Percentiles rank a stretch among this genome's conserved stretches.
Evolutionary conservation across 2,113 vertebrate species (phyloP).

Genomic region (Chitala chitala): DNA sequence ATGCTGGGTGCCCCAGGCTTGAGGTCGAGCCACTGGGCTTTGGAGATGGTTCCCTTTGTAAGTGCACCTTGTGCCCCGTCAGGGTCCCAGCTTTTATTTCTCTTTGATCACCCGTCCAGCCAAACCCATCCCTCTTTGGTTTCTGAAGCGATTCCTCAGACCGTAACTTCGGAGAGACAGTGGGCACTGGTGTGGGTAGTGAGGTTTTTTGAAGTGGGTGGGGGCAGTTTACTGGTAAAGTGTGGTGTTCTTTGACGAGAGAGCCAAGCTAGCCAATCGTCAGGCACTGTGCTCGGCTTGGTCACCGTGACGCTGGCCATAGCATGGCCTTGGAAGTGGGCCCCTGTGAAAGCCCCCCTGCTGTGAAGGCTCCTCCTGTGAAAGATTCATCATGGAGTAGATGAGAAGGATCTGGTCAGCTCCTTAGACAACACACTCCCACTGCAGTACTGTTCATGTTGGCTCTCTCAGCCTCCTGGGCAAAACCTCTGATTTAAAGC

Average conservation of each 20-base stretch:
- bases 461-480: no score
- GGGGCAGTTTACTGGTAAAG: neutral
- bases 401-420: no score
- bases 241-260: neutral
- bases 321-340: no score
- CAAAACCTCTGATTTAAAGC: no score
- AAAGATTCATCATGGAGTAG: no score
- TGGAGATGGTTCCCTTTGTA: neutral
- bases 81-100: neutral
- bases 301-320: neutral
- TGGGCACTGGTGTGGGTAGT: neutral
- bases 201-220: neutral
- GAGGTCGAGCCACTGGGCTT: neutral
- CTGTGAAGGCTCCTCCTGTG: neutral
- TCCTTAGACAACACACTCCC: no score
- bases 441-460: no score
- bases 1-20: neutral
- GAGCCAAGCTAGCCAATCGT: neutral
- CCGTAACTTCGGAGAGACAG: slow-evolving; percentile 7
- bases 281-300: neutral
- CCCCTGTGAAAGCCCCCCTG: no score
- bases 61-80: neutral
- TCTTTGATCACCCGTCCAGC: slow-evolving; percentile 9
- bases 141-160: neutral
- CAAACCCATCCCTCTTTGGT: neutral